A percentile compares a stretch with the other conserved stretches of the same genome.
Conservation (phyloP, 2,113 vertebrate genomes). For the Synchiropus splendidus region DNA sequence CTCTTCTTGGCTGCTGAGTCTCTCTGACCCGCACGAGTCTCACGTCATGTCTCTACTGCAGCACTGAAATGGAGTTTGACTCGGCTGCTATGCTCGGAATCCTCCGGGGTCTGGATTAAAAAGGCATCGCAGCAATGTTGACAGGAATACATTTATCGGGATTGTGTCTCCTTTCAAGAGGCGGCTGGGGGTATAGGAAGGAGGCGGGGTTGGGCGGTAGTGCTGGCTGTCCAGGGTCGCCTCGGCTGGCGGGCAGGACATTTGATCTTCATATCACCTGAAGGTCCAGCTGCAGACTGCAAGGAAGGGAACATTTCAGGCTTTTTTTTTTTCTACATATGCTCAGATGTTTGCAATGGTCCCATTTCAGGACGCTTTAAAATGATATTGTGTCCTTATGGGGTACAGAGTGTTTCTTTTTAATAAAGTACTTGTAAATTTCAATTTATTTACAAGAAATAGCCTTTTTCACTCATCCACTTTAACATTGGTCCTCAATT, state of each 20-base stretch:
- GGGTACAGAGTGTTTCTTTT: too few relatives aligned
- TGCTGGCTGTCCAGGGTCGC: conserved; percentile 48
- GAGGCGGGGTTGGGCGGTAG: conserved; percentile 5
- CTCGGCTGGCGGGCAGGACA: conserved; percentile 35
- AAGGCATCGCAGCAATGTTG: conserved; percentile 64
- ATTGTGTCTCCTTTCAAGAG: conserved; percentile 67
- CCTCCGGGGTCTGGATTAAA: conserved; percentile 66
- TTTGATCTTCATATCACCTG: conserved; percentile 52
- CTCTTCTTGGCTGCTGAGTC: conserved; percentile 5
- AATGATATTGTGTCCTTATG: too few relatives aligned
- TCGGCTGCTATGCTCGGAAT: conserved; percentile 47
- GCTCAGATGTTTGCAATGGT: too few relatives aligned
- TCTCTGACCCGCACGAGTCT: conserved; percentile 36
- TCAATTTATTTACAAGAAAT: too few relatives aligned
- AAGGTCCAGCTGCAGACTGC: conserved; percentile 18
- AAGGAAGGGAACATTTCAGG: conserved; percentile 7
- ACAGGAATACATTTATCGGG: conserved; percentile 70
- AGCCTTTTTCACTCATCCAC: too few relatives aligned
- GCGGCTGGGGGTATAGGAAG: conserved; percentile 36
- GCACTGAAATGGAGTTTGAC: conserved; percentile 65
- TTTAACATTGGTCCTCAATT: too few relatives aligned
- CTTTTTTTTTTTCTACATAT: too few relatives aligned
- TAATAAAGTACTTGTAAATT: too few relatives aligned
- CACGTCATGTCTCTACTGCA: conserved; percentile 51
- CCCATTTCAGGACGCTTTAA: too few relatives aligned